Evolutionary conservation across 2,113 vertebrate species (phyloP).

Genomic region (Brachirus orientalis): DNA sequence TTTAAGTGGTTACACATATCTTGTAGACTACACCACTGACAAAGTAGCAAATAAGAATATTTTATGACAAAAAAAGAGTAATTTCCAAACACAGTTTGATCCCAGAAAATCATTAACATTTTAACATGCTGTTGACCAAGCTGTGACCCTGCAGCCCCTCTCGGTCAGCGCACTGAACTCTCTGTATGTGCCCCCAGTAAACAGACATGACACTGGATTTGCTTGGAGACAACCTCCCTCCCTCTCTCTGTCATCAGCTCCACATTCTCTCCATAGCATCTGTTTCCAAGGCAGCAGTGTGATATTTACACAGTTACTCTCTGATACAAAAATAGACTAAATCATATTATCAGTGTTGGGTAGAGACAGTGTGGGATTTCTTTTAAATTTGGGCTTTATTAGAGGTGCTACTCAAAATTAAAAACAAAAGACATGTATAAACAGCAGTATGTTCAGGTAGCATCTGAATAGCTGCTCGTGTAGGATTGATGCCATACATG

Average conservation of each 20-base stretch:
- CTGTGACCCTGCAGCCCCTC: neutral
- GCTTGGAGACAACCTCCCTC: conserved; percentile 35
- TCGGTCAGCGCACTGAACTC: conserved; percentile 21
- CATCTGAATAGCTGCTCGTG: conserved; percentile 5
- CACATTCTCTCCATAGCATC: conserved; percentile 32
- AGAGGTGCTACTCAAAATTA: neutral
- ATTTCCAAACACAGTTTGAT: too few relatives aligned
- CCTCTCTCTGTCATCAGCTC: conserved; percentile 57
- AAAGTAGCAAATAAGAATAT: too few relatives aligned
- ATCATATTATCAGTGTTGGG: conserved; percentile 21
- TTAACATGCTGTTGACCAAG: neutral
- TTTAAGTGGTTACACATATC: too few relatives aligned
- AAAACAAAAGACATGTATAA: neutral
- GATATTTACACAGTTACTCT: conserved; percentile 29
- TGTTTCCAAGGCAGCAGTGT: conserved; percentile 61
- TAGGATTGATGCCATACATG: neutral
- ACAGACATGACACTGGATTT: conserved; percentile 29
- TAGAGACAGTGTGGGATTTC: neutral
- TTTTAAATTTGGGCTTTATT: neutral
- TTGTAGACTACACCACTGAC: too few relatives aligned
- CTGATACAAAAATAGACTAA: conserved; percentile 37
- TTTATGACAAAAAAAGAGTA: too few relatives aligned
- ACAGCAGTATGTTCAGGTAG: neutral
- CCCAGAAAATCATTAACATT: neutral
- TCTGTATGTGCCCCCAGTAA: conserved; percentile 24